A percentile compares a stretch with the other conserved stretches of the same genome.
Evolutionary conservation across 2,113 vertebrate species (phyloP).

Genomic region (Saccopteryx bilineata): DNA sequence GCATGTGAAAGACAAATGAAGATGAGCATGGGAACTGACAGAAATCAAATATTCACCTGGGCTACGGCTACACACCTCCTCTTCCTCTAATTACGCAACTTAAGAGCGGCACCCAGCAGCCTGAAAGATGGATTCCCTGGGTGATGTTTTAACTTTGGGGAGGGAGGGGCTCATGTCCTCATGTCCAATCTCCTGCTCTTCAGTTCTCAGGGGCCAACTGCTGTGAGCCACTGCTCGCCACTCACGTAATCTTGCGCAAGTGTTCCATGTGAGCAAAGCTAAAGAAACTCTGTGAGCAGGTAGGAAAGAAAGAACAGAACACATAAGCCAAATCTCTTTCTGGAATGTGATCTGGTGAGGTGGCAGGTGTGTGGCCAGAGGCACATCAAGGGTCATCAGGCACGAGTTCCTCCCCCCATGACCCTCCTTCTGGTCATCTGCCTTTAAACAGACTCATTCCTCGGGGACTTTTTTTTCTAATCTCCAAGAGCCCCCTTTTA

Average conservation of each 20-base stretch:
- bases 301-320: too few relatives aligned
- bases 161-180: fast-evolving
- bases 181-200: fast-evolving
- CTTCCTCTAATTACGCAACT: constrained; percentile 9
- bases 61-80: not conserved
- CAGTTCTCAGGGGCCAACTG: not conserved
- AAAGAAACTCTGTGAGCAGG: not conserved
- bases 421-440: fast-evolving
- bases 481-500: not conserved
- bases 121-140: not conserved
- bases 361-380: too few relatives aligned
- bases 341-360: too few relatives aligned
- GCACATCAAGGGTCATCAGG: too few relatives aligned
- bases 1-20: constrained; percentile 69
- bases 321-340: too few relatives aligned
- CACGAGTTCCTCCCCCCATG: fast-evolving
- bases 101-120: not conserved
- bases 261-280: not conserved
- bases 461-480: not conserved
- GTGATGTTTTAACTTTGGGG: not conserved
- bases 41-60: constrained; percentile 73
- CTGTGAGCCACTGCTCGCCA: not conserved
- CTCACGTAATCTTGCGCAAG: not conserved
- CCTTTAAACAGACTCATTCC: fast-evolving
- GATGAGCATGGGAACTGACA: constrained; percentile 58